Base-by-base conservation (phyloP, 2,797 vertebrate species). In the Apogon talboti region DNA sequence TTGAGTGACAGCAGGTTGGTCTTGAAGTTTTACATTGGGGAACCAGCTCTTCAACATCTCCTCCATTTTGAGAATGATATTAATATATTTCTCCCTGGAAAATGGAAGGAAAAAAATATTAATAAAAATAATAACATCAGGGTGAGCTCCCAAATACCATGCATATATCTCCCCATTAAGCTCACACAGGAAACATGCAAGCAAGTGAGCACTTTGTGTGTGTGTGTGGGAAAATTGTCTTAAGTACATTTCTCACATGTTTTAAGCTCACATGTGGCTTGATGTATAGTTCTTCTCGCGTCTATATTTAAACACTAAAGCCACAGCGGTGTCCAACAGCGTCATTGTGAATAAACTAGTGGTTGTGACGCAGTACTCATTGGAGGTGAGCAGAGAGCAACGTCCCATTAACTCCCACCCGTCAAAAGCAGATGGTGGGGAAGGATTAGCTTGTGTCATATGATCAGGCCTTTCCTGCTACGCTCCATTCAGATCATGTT, bases 41-140 rank as follows among this genome's bases (percentile, higher is more conserved):
- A 95, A 95, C 94, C 94, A 94, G 85, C 87, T 93, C 81, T 93
- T 94, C 73, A 95, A 86, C 94, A 95, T 95, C 73, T 93, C 92
- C 83, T 95, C 93, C 92, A 95, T 94, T 83, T 95, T 94, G 24
- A 93, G 84, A 86, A 94, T 93, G 72, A 94, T 94, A 85, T 88
- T 89, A 48, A 94, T 67, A 35, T 94, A 93, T 60, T 91, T 90
- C 81, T 93, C 92, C 52, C 94, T 95, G 85, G 30, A 33, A 33
- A 33, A 33, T 33, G 30, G 30, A 33, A 33, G 7, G 8, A 9
- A 9, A 33, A 9, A 33, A 4, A 33, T 33, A 33, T 33, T 33
- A 3, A 33, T 24, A 24, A 24, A 24, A 24, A 24, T 24, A 24
- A 24, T 24, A 24, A 24, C n/a, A n/a, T n/a, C n/a, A n/a, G n/a